phyloP scores from a whole-genome alignment of 2,113 vertebrate genomes.

The Marcusenius ussheri region DNA sequence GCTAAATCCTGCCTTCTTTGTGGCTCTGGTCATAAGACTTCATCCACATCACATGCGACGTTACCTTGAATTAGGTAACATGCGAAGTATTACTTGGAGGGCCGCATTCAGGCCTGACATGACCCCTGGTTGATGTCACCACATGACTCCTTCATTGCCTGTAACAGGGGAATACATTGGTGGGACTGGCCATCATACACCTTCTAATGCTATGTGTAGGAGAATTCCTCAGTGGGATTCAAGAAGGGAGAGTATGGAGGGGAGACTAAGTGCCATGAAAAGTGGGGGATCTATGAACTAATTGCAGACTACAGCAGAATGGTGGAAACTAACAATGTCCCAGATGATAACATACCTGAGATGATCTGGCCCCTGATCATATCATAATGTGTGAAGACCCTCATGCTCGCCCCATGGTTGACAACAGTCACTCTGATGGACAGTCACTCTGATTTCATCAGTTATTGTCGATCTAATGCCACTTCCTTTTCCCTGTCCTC shows the following conservation, averaged over 20 bases:
- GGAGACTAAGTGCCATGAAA: no score
- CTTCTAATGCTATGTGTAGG: neutral
- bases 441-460: neutral
- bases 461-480: neutral
- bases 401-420: no score
- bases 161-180: neutral
- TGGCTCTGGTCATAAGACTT: neutral
- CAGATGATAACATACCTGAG: no score
- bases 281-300: no score
- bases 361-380: neutral
- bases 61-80: neutral
- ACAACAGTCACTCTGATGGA: no score
- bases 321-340: no score
- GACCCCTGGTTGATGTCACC: neutral
- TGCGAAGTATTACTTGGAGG: neutral
- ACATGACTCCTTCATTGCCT: neutral
- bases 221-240: neutral
- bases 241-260: no score
- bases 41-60: neutral
- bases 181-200: neutral
- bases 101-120: neutral
- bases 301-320: no score
- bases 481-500: neutral
- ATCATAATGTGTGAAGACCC: no score
- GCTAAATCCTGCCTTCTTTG: neutral